A percentile compares a stretch with the other conserved stretches of the same genome.
phyloP scores from a whole-genome alignment of 2,888 invertebrate genomes.

The Ophraella communa region DNA sequence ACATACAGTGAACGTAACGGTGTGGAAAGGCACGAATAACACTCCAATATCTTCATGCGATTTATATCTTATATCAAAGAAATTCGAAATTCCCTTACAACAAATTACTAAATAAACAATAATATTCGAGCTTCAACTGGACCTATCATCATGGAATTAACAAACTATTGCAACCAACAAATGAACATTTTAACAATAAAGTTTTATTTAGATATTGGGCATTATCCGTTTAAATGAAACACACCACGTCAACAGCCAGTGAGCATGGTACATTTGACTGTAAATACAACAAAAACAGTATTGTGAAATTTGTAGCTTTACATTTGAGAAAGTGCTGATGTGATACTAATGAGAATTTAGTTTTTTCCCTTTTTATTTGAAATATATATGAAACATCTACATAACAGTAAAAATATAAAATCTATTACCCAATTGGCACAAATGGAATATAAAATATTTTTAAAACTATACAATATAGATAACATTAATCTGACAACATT shows the following conservation, averaged over 20 bases:
- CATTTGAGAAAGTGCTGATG: slow-evolving; percentile 20
- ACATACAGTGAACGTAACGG: slow-evolving; percentile 38
- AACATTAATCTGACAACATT: slow-evolving; percentile 7
- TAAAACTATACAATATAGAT: slow-evolving; percentile 6
- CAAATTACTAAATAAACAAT: too few relatives aligned
- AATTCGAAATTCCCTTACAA: too few relatives aligned
- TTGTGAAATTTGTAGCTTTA: slow-evolving; percentile 19
- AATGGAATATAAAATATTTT: slow-evolving; percentile 6
- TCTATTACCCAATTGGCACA: slow-evolving; percentile 3
- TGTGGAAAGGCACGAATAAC: slow-evolving; percentile 5
- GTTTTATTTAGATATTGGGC: neutral
- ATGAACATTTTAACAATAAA: too few relatives aligned
- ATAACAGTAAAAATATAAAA: neutral
- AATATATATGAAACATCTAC: neutral
- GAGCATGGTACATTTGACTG: slow-evolving; percentile 57
- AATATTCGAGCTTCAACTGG: too few relatives aligned
- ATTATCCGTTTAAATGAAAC: slow-evolving; percentile 1
- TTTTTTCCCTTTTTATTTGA: slow-evolving; percentile 6
- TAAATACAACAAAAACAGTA: slow-evolving; percentile 25
- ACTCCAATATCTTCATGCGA: neutral
- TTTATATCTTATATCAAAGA: too few relatives aligned
- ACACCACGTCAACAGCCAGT: slow-evolving; percentile 54
- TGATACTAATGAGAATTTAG: slow-evolving; percentile 6
- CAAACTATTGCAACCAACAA: too few relatives aligned
- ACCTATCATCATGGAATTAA: too few relatives aligned